These are phyloP conservation scores for Drosophila buzzatii DNA, from an alignment of 2,888 invertebrate genomes.

Conservation along the genomic window DNA sequence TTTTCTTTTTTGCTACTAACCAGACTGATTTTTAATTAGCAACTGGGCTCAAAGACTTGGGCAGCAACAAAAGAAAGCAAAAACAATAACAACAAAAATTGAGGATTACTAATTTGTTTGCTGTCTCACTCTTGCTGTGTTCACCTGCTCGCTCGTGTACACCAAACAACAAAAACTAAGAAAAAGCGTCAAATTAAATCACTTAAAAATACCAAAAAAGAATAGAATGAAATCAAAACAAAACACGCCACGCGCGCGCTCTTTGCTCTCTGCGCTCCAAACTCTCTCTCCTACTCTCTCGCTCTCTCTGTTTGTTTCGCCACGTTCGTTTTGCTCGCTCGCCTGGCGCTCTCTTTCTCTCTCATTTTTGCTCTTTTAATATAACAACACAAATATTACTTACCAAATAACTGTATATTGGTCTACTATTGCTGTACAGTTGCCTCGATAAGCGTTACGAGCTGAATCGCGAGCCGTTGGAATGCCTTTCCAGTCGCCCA, in stretches of 20 bases:
- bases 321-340: slow-evolving; percentile 35
- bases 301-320: slow-evolving; percentile 29
- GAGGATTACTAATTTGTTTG: slow-evolving; percentile 49
- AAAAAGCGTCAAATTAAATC: slow-evolving; percentile 5
- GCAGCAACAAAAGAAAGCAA: slow-evolving; percentile 23
- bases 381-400: slow-evolving; percentile 12
- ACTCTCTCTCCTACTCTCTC: slow-evolving; percentile 33
- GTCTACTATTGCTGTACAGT: slow-evolving; percentile 71
- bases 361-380: slow-evolving; percentile 23
- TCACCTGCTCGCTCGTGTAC: slow-evolving; percentile 22
- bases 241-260: slow-evolving; percentile 32
- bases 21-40: slow-evolving; percentile 65
- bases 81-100: slow-evolving; percentile 31
- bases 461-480: slow-evolving; percentile 84
- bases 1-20: slow-evolving; percentile 67
- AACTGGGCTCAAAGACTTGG: slow-evolving; percentile 46
- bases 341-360: slow-evolving; percentile 38
- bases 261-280: slow-evolving; percentile 22
- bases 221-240: slow-evolving; percentile 2
- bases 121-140: slow-evolving; percentile 10
- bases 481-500: slow-evolving; percentile 85
- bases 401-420: slow-evolving; percentile 45
- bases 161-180: slow-evolving; percentile 14
- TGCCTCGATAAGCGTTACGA: slow-evolving; percentile 85
- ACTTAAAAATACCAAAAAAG: slow-evolving; percentile 11